Evolutionary conservation across 2,888 invertebrate genomes (phyloP).

Genomic region (Ernsta delagoae): DNA sequence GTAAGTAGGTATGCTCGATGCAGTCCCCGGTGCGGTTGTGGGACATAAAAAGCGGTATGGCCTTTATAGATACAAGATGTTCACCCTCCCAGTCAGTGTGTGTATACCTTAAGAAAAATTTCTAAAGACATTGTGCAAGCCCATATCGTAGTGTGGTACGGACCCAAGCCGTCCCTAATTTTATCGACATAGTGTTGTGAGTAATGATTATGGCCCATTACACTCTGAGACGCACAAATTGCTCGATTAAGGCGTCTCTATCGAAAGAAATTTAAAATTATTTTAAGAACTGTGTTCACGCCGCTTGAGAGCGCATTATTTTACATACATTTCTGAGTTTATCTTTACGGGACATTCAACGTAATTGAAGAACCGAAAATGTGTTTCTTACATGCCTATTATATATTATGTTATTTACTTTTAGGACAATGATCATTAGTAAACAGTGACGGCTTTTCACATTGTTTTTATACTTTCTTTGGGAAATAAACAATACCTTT

Average conservation of each 20-base stretch:
- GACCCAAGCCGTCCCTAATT: constrained; percentile 54
- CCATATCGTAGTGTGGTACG: background rate
- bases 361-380: constrained; percentile 22
- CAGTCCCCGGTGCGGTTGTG: no score
- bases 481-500: no score
- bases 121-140: constrained; percentile 16
- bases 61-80: no score
- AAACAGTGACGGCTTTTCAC: no score
- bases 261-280: constrained; percentile 40
- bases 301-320: background rate
- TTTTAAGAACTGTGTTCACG: constrained; percentile 22
- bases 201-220: constrained; percentile 67
- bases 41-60: no score
- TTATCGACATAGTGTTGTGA: constrained; percentile 64
- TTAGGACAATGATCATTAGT: background rate
- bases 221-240: constrained; percentile 56
- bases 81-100: background rate
- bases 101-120: background rate
- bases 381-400: constrained; percentile 1
- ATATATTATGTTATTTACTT: background rate
- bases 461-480: no score
- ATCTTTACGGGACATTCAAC: constrained; percentile 13
- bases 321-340: constrained; percentile 11
- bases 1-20: no score
- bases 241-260: constrained; percentile 55